Evolutionary conservation across 2,888 invertebrate genomes (phyloP).

Genomic region (Macrophya annulata): DNA sequence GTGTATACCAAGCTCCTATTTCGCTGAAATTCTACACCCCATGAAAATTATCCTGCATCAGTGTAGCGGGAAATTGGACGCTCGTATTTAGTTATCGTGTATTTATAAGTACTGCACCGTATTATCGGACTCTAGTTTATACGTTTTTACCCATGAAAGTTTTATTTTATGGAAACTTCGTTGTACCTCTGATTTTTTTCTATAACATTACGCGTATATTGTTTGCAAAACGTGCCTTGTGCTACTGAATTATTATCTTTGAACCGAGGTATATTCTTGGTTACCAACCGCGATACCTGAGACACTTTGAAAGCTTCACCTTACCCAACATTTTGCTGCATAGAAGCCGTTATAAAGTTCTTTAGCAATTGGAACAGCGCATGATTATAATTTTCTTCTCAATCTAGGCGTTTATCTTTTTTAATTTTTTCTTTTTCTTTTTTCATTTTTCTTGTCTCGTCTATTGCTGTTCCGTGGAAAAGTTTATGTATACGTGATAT

Average conservation of each 20-base stretch:
- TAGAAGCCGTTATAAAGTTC: constrained; percentile 36
- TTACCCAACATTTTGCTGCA: not conserved
- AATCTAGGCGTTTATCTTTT: not conserved
- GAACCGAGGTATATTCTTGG: not conserved
- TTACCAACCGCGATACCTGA: not conserved
- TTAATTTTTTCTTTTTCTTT: not conserved
- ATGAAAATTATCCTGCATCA: constrained; percentile 67
- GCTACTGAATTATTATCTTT: constrained; percentile 8
- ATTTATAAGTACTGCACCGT: constrained; percentile 63
- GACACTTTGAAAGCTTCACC: constrained; percentile 15
- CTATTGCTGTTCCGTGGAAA: not conserved
- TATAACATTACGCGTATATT: not conserved
- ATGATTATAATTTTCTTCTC: constrained; percentile 16
- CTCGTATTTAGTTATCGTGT: constrained; percentile 69
- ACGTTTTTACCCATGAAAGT: constrained; percentile 60
- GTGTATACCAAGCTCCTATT: constrained; percentile 62
- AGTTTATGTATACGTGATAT: not conserved
- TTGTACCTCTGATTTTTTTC: constrained; percentile 14
- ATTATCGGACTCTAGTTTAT: not conserved
- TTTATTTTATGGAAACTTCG: constrained; percentile 61
- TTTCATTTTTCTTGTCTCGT: not conserved
- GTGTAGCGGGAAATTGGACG: constrained; percentile 48
- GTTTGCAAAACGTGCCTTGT: constrained; percentile 12
- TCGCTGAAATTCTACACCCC: constrained; percentile 65
- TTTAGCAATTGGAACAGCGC: not conserved